Base-by-base conservation (phyloP, 1,140 invertebrate species). In the Zaprionus lachaisei region DNA sequence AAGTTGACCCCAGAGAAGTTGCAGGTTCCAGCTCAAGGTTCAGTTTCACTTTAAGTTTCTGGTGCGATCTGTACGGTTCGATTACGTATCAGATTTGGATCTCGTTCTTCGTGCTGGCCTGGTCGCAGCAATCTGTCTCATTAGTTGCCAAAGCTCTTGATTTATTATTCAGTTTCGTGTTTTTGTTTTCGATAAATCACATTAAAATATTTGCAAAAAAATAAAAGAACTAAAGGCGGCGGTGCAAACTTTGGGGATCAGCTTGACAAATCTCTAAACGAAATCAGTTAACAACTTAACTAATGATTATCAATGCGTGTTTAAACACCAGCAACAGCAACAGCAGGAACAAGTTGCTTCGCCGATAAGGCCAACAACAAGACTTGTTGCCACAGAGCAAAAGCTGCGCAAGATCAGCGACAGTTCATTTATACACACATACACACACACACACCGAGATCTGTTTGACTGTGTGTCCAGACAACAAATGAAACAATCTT, bases 201-300 rank as follows among this genome's bases (percentile, higher is more conserved):
- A 89, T 89, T 89, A 83, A 89, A 89, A 89, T 89, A 90, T 89
- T 89, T 89, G 72, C 63, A 61, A 69, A 69, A 73, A 62, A 34
- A 26, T 9, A 37, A 24, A 58, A 49, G 65, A 31, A 31, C 14
- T 34, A 24, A 56, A 24, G 22, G 68, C 24, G 15, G 14, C 44
- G 34, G 12, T 49, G 37, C 56, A 37, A 37, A 54, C 67, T 41
- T 24, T 57, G 60, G 17, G 60, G 34, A 31, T 71, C 20, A 47
- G 51, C 55, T 65, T 90, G 85, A 90, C 84, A 89, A 89, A 89
- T 89, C 84, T 89, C 81, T 84, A 90, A 89, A 75, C 70, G 81
- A 66, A 84, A 89, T 89, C 84, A 84, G 84, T 89, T 89, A 89
- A 89, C 84, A 89, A 90, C 84, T 90, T 90, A 89, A 89, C 84